A percentile compares a stretch with the other conserved stretches of the same genome.
These are phyloP conservation scores for Tenodera sinensis DNA, from an alignment of 2,888 invertebrate genomes.

Conservation along the genomic window DNA sequence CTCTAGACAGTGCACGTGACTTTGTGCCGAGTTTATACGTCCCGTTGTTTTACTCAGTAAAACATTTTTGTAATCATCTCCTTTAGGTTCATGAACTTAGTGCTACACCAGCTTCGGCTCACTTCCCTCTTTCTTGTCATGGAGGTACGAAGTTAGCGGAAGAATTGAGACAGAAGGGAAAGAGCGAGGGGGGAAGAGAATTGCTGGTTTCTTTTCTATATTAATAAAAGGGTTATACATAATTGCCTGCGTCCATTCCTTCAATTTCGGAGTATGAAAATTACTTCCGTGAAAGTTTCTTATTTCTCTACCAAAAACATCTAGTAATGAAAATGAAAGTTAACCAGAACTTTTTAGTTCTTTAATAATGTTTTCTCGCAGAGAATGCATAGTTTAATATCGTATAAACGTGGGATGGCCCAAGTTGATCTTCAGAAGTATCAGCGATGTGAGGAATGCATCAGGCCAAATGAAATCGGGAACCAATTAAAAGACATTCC, in stretches of 20 bases:
- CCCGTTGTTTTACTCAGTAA: too few relatives aligned
- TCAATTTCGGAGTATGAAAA: slow-evolving; percentile 2
- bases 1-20: too few relatives aligned
- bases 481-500: neutral
- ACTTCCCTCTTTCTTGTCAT: neutral
- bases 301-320: neutral
- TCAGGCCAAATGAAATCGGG: neutral
- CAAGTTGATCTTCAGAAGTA: neutral
- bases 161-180: neutral
- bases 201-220: neutral
- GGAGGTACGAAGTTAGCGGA: neutral
- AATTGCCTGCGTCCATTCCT: slow-evolving; percentile 7
- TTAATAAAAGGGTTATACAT: neutral
- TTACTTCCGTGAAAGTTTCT: neutral
- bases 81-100: neutral
- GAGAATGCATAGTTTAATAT: neutral
- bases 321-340: slow-evolving; percentile 1
- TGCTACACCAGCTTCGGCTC: neutral
- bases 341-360: neutral
- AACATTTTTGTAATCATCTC: neutral
- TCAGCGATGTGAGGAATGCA: neutral
- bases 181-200: neutral
- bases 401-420: neutral
- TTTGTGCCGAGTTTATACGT: too few relatives aligned
- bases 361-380: neutral